Evolutionary conservation across 2,888 invertebrate species (phyloP), one percentile per base, ranked within the genome.

Genomic region (Dichetophora obliterata): DNA sequence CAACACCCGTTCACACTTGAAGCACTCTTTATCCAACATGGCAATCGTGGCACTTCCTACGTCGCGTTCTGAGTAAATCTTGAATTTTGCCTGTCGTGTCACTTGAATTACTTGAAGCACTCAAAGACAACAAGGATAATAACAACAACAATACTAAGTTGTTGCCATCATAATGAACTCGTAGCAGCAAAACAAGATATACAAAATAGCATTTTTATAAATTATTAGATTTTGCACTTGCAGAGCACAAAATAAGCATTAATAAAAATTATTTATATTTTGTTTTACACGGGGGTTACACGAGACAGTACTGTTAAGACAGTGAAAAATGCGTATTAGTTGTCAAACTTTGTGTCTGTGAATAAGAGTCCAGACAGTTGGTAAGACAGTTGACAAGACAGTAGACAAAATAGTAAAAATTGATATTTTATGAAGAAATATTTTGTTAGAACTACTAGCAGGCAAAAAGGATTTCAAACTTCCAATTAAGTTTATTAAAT

Each of bases 221-320:
- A 72, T 76, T 72, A 72, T 71, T 66, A 73, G 59, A 73, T 74
- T 77, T 54, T 77, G 73, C 73, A 77, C 77, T 77, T 61, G 68
- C 50, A 77, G 69, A 66, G 61, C 77, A 69, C 75, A 68, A 66
- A 66, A 73, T 43, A 77, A 61, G 61, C 73, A 73, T 61, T 77
- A 73, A 73, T 73, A 77, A 77, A 72, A 66, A 72, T 63, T 54
- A 72, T 76, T 76, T 76, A 76, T 76, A 72, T 70, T 70, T 34
- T 37, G 57, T 27, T 59, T 27, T 59, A 9, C 11, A 22, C 66
- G 19, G n/a, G n/a, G n/a, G n/a, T n/a, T n/a, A n/a, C n/a, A n/a
- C n/a, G n/a, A n/a, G n/a, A n/a, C n/a, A n/a, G n/a, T n/a, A n/a
- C n/a, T n/a, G n/a, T n/a, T n/a, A n/a, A n/a, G n/a, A n/a, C n/a